Evolutionary conservation across 2,113 vertebrate genomes (phyloP), one percentile per base, ranked within the genome.

Genomic region (Microtus pennsylvanicus): DNA sequence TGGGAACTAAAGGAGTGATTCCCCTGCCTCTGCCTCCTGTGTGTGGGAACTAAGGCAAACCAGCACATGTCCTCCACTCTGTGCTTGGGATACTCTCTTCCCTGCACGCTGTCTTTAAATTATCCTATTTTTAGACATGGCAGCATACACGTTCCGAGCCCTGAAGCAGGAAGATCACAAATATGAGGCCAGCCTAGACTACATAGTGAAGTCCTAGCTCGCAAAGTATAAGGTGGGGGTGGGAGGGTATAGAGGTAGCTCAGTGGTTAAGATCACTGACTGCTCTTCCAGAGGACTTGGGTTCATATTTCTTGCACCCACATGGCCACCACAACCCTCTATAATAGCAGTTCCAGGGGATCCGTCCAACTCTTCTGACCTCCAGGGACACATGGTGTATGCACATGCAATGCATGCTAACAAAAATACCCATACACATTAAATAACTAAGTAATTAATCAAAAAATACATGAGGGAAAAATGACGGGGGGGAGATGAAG

Each of bases 41-140:
- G 6, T 21, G n/a, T 4, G 38, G n/a, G 35, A 61, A 42, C 22
- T 30, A 75, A 89, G 47, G 14, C 16, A 28, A 8, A 13, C 26
- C 14, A 28, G 14, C 24, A n/a, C 55, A 63, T 3, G 6, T 7
- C 5, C 28, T 65, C 0, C 45, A 24, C 70, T 2, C 22, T 47
- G 70, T 30, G 7, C 91, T 88, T 86, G 76, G 52, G 91, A 89
- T 89, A 33, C 8, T 87, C 85, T 90, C 69, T 92, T 86, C 35
- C 28, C 92, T 33, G 45, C 76, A 9, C 47, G 21, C 70, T 92
- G 72, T 30, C 83, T 93, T 95, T 69, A 94, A 97, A 91, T 91
- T 94, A 91, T 26, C 30, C 42, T 82, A 38, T 76, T 61, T 30
- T 28, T 9, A 58, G n/a, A 52, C 28, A 33, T 61, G 72, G 17